phyloP scores from a whole-genome alignment of 2,888 invertebrate genomes.

The Odiellus spinosus region DNA sequence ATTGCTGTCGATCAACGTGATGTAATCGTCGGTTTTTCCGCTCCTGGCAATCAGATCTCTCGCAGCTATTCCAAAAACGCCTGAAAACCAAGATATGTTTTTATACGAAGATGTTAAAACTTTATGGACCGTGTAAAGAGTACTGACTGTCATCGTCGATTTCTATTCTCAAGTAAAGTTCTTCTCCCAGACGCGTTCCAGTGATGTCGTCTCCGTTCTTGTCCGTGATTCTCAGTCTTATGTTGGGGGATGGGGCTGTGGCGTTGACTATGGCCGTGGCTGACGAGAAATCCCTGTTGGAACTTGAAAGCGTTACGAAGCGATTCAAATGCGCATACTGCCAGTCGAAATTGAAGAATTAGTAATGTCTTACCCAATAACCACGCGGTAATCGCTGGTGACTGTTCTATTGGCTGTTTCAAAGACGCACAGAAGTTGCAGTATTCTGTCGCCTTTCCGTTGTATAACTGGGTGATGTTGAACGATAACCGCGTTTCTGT shows the following conservation, averaged over 20 bases:
- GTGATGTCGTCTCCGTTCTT: conserved; percentile 40
- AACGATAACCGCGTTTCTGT: conserved; percentile 47
- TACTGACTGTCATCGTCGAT: conserved; percentile 37
- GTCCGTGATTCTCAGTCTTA: conserved; percentile 44
- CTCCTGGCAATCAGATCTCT: conserved; percentile 65
- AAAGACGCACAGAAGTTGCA: conserved; percentile 43
- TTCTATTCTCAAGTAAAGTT: conserved; percentile 45
- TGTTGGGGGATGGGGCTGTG: conserved; percentile 35
- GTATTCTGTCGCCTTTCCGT: conserved; percentile 63
- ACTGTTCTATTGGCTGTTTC: conserved; percentile 22
- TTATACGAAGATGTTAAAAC: too few species aligned
- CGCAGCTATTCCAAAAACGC: conserved; percentile 41
- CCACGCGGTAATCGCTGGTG: conserved; percentile 20
- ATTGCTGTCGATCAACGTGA: conserved; percentile 41
- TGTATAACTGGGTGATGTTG: conserved; percentile 72
- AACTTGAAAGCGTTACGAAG: background rate
- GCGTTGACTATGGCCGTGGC: conserved; percentile 33
- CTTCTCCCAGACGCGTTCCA: conserved; percentile 51
- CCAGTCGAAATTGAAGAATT: background rate
- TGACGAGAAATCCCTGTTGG: conserved; percentile 17
- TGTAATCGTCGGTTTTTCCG: conserved; percentile 49
- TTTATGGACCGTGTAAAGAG: too few species aligned
- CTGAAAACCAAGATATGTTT: conserved; percentile 14
- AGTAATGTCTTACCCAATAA: conserved; percentile 14
- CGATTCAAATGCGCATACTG: background rate